Base-by-base conservation (phyloP, 2,888 invertebrate species). In the Plusia festucae region DNA sequence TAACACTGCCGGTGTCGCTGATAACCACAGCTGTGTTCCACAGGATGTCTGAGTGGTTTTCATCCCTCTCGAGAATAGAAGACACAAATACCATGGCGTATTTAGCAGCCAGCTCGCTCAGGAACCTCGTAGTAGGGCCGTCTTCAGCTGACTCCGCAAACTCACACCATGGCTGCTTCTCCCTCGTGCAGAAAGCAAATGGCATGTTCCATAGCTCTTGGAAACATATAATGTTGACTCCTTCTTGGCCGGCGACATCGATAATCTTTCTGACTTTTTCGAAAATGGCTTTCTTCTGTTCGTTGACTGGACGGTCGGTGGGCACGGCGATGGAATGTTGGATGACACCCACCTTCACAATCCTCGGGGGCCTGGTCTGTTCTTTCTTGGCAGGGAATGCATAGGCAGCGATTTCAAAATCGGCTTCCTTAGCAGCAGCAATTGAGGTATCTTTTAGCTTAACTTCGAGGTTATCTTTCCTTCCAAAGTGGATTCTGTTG, bases 171-270 rank as follows among this genome's bases (percentile, higher is more conserved):
- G 99, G 99, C 71, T 97, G 96, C 88, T 99, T 99, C 93, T 99
- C 99, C 49, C 99, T 96, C 0, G 99, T 99, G 90, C 99, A 99
- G 92, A 99, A 99, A 0, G 98, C 99, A 93, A 99, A 99, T 0
- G 99, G 99, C 99, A 99, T 99, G 64, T 97, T 97, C 99, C 99
- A 99, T 11, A 99, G 97, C 92, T 99, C 99, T 93, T 99, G 99
- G 84, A 99, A 97, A 86, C 99, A 99, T 54, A 99, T 91, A 53
- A 99, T 96, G 89, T 99, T 99, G 55, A 98, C 99, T 1, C 97
- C 97, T 75, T 97, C 97, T 57, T 95, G 92, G 0, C 97, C 97
- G 0, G 99, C 99, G 0, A 97, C 96, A 68, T 97, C 96, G 32
- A 98, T 96, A n/a, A 99, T 97, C 72, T 96, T 95, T 81, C 96